Conservation (phyloP, 2,113 vertebrate species). For the Rana temporaria region DNA sequence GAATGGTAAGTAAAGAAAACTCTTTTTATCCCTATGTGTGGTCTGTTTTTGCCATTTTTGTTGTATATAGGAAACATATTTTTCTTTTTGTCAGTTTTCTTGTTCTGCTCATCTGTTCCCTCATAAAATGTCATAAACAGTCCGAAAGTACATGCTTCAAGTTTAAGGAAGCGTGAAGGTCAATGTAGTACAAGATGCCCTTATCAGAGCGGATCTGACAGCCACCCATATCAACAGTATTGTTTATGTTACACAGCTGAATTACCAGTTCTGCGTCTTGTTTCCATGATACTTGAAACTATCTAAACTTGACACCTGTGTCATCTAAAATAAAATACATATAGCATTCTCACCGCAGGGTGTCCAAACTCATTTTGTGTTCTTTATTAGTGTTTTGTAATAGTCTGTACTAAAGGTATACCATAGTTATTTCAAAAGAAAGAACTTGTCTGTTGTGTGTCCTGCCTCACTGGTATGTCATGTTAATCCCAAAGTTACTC, state of each 20-base stretch:
- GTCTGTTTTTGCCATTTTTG: background rate
- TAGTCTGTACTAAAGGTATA: too few relatives aligned
- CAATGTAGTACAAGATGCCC: slow-evolving; percentile 11
- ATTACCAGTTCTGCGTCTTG: background rate
- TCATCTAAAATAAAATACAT: background rate
- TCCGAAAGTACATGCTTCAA: slow-evolving; percentile 17
- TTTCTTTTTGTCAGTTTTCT: background rate
- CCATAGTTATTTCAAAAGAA: too few relatives aligned
- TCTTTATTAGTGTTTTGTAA: too few relatives aligned
- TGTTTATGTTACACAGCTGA: slow-evolving; percentile 36
- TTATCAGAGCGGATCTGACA: slow-evolving; percentile 57
- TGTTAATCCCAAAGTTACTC: too few relatives aligned
- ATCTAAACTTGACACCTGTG: slow-evolving; percentile 6
- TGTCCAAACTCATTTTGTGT: too few relatives aligned
- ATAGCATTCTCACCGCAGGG: background rate
- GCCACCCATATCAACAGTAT: slow-evolving; percentile 51
- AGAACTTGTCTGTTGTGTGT: too few relatives aligned
- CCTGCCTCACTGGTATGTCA: too few relatives aligned
- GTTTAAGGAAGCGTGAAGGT: slow-evolving; percentile 48
- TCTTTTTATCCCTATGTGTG: background rate
- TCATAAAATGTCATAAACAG: slow-evolving; percentile 47
- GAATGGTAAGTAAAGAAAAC: too few relatives aligned
- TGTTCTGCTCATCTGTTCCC: background rate
- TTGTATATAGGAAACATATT: background rate
- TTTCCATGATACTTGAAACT: slow-evolving; percentile 34